Percentiles rank a stretch among this genome's conserved stretches.
These are phyloP conservation scores for Formica selysi DNA, from an alignment of 1,140 invertebrate genomes.

Conservation along the genomic window DNA sequence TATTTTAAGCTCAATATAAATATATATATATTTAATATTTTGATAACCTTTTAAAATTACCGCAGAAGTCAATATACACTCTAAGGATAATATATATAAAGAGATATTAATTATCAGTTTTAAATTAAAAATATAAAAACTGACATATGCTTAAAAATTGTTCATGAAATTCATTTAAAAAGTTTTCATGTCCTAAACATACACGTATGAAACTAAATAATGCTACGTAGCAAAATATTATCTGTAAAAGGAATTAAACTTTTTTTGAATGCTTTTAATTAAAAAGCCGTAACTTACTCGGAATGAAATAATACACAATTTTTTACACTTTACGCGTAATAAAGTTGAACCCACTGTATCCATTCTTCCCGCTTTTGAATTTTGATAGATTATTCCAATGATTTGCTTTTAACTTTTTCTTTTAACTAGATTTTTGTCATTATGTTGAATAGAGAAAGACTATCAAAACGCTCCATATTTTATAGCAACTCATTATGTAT, in stretches of 20 bases:
- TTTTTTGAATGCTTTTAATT: background rate
- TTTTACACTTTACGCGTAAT: background rate
- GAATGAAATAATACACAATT: background rate
- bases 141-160: background rate
- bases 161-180: background rate
- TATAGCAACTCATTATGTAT: background rate
- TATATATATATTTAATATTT: background rate
- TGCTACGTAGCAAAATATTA: background rate
- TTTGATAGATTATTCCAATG: constrained; percentile 4
- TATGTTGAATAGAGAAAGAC: background rate
- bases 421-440: constrained; percentile 10
- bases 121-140: background rate
- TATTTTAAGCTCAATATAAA: background rate
- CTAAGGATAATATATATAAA: background rate
- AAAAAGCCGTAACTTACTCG: background rate
- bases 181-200: background rate
- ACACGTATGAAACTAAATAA: background rate
- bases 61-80: background rate
- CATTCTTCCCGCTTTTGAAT: background rate
- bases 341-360: background rate
- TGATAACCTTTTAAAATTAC: background rate
- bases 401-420: background rate
- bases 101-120: background rate
- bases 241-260: background rate
- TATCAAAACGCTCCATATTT: background rate